Evolutionary conservation across 1,140 invertebrate genomes (phyloP), one percentile per base, ranked within the genome.

Genomic region (Tribolium madens): DNA sequence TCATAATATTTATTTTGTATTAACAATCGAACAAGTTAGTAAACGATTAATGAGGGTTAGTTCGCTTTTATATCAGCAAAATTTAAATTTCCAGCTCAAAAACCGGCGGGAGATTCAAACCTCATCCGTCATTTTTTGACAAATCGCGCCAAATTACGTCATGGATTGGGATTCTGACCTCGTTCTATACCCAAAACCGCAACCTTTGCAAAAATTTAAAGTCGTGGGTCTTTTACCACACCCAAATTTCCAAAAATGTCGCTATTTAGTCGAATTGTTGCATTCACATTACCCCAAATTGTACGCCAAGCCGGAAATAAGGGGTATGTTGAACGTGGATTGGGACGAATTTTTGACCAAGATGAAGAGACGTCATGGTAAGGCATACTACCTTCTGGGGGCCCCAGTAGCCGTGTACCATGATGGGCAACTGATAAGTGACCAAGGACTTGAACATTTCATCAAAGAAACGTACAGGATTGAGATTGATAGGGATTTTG

Each of bases 361-460:
- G 21, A 36, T 76, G 75, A 71, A 26, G 68, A 76, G 69, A 46
- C 72, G 73, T 48, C 78, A 36, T 36, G 36, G 50, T 69, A 74
- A 46, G 74, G 76, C 46, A 81, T 4, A 77, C 78, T 53, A 84
- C 80, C 15, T 78, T 82, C 60, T 64, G 5, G 3, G 13, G 4
- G 26, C 26, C 6, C 57, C 57, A 2, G 85, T 88, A 9, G 86
- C 84, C 6, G 82, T 89, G 0, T 83, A 88, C 42, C 70, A 85
- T 0, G 85, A 89, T 74, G 85, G 85, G 12, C 81, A 85, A 71
- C 86, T 86, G 70, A 72, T 89, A 7, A 88, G 88, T 1, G 87
- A 87, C 42, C 84, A 86, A 71, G 80, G 84, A 1, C 80, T 82
- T 53, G 80, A 85, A 52, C 78, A 86, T n/a, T 76, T 88, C 7